Conservation (phyloP, 1,140 invertebrate species). For the Bombus waltoni region DNA sequence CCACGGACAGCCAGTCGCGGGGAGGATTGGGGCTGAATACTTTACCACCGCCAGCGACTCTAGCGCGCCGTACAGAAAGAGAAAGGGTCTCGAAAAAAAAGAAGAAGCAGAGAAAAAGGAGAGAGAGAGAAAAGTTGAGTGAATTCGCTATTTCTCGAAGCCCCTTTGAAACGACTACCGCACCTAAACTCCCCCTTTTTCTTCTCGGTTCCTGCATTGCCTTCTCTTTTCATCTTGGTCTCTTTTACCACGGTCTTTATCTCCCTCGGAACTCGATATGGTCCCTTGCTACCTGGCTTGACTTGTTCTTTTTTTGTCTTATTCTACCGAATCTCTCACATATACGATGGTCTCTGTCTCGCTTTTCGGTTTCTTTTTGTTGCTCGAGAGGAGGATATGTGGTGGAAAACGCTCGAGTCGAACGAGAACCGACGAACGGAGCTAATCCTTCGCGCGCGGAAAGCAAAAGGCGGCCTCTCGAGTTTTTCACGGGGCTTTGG, state of each 20-base stretch:
- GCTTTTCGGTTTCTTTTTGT: neutral
- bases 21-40: constrained; percentile 55
- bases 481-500: constrained; percentile 66
- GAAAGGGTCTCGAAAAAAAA: neutral
- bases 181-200: constrained; percentile 2
- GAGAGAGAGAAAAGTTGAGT: neutral
- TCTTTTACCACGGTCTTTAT: neutral
- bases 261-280: neutral
- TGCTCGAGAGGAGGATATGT: neutral
- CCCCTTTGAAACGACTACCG: constrained; percentile 40
- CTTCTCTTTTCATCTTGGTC: neutral
- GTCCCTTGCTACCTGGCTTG: too few species aligned
- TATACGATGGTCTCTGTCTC: constrained; percentile 4
- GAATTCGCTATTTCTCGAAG: constrained; percentile 54
- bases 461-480: constrained; percentile 68
- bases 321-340: neutral
- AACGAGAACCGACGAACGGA: neutral
- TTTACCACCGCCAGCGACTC: constrained; percentile 20
- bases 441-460: constrained; percentile 64
- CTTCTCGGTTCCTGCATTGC: neutral
- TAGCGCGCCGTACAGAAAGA: neutral
- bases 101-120: neutral
- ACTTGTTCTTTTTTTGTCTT: constrained; percentile 9
- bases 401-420: neutral
- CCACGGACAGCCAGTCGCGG: constrained; percentile 58